These are phyloP conservation scores for Drosophila austrosaltans DNA, from an alignment of 2,888 invertebrate genomes.

Conservation along the genomic window DNA sequence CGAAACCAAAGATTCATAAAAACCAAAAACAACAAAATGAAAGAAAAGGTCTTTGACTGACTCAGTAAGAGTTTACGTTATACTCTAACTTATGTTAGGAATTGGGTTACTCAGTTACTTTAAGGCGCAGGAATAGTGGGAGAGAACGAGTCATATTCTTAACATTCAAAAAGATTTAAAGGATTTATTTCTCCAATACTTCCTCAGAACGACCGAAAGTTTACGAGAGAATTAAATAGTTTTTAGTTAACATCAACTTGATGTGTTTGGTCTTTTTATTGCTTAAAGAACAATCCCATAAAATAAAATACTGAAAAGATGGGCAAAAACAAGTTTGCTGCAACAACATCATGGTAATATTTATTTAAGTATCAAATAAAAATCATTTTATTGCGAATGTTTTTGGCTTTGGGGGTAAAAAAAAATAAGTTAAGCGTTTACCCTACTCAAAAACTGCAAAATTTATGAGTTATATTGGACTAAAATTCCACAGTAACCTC, in stretches of 20 bases:
- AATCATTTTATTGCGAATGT: not conserved
- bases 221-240: too few species aligned
- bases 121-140: not conserved
- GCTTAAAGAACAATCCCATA: not conserved
- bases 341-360: not conserved
- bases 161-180: not conserved
- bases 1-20: constrained; percentile 44
- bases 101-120: not conserved
- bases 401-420: not conserved
- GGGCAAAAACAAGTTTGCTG: too few species aligned
- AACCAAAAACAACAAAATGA: constrained; percentile 36
- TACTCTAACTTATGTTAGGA: constrained; percentile 47
- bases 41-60: constrained; percentile 71
- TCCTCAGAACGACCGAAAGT: too few species aligned
- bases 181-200: not conserved
- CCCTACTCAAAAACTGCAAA: too few species aligned
- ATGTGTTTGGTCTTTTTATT: not conserved
- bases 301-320: not conserved
- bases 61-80: constrained; percentile 28
- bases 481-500: too few species aligned
- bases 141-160: too few species aligned
- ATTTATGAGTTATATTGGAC: too few species aligned
- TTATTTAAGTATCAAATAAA: not conserved
- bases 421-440: not conserved
- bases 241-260: not conserved